A percentile compares a stretch with the other conserved stretches of the same genome.
Evolutionary conservation across 30 jellyfish, hydroid and myxozoan species (phyloP).

Genomic region (Chrysaora quinquecirrha): DNA sequence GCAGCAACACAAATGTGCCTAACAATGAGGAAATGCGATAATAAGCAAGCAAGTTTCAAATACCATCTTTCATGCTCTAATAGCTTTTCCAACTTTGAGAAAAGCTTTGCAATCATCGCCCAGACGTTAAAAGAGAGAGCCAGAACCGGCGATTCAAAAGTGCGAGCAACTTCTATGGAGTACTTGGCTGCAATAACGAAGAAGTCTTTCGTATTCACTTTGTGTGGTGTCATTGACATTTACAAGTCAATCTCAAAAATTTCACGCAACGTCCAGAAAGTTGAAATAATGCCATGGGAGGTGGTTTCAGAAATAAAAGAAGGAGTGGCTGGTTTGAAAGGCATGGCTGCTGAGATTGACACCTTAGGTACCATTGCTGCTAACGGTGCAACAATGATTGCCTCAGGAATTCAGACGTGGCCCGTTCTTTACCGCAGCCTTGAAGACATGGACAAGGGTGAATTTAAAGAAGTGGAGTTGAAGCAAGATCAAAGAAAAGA

Average conservation of each 20-base stretch:
- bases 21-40: too few relatives aligned
- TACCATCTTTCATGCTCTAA: neutral
- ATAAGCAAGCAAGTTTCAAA: too few relatives aligned
- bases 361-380: too few relatives aligned
- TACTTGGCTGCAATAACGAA: neutral
- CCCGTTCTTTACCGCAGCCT: neutral
- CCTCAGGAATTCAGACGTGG: too few relatives aligned
- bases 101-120: neutral
- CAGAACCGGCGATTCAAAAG: constrained; percentile 12
- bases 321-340: too few relatives aligned
- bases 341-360: too few relatives aligned
- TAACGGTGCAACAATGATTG: too few relatives aligned
- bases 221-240: constrained; percentile 4
- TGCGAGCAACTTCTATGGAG: neutral
- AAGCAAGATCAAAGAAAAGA: neutral
- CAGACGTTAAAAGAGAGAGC: neutral
- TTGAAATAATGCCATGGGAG: constrained; percentile 5
- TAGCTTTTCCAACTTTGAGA: neutral
- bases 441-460: neutral
- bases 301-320: neutral
- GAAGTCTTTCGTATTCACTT: too few relatives aligned
- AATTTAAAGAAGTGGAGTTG: neutral
- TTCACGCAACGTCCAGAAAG: neutral
- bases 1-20: too few relatives aligned
- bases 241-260: neutral